Base-by-base conservation (phyloP, 2,888 invertebrate genomes). In the Drepana falcataria region DNA sequence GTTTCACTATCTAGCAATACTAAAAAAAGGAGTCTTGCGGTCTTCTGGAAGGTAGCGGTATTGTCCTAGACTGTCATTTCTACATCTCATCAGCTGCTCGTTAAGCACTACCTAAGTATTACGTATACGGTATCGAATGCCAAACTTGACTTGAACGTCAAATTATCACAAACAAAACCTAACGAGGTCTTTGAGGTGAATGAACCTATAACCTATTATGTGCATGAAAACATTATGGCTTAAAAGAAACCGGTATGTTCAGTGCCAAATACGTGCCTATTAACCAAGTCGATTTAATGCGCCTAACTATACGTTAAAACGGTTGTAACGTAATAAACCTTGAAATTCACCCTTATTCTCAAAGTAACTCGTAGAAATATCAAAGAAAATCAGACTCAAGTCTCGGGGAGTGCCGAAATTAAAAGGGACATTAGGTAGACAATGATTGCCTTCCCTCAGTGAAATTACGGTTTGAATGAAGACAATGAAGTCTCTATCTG, bases 401-500 rank as follows among this genome's bases (percentile, higher is more conserved):
- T 56, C 57, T 57, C 57, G 53, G 56, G 51, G 21, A 55, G 49
- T 48, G 37, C 48, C 33, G 34, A 56, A 62, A 63, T 58, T 61
- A 59, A 57, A 59, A 59, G 56, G 48, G 53, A 53, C 51, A 55
- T 56, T 55, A 58, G 53, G 53, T 55, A 47, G 54, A 54, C 55
- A 53, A 53, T 49, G 47, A 59, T 54, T 54, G 21, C 47, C 52
- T 47, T 48, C 47, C 51, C 52, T 51, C 51, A 55, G 47, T 40
- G 48, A 7, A 51, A 49, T 44, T 44, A 44, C 37, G 49, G 56
- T 57, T 59, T 52, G 52, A 63, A 66, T 65, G 60, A 64, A 65
- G 58, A 57, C 65, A 58, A 60, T 61, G 61, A 63, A 49, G 48
- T 57, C 59, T 61, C 59, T 69, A 67, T 68, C 73, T 64, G 58